Evolutionary conservation across 2,888 invertebrate genomes (phyloP).

Genomic region (Eilema caniola): DNA sequence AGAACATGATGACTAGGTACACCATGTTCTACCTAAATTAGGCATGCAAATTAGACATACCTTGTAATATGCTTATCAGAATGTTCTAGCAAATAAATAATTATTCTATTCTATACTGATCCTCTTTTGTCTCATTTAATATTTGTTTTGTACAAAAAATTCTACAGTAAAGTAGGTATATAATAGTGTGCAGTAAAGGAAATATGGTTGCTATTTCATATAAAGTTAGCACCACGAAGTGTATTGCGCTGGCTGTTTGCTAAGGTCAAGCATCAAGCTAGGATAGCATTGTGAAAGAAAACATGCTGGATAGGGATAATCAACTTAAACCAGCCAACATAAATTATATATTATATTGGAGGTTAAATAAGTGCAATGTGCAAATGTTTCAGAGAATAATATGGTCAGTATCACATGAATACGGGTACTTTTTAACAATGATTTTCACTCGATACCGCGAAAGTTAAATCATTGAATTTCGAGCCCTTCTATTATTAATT

Average conservation of each 20-base stretch:
- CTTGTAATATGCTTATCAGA: too few species aligned
- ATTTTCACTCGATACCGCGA: too few species aligned
- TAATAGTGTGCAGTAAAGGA: background rate
- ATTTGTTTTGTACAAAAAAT: background rate
- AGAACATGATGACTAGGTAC: too few species aligned
- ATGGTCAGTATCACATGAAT: background rate
- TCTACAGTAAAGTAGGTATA: background rate
- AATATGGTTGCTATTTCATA: background rate
- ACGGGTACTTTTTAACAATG: background rate
- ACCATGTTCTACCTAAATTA: too few species aligned
- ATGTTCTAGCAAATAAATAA: too few species aligned
- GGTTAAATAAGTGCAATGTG: background rate
- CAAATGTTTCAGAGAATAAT: background rate
- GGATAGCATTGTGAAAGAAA: slow-evolving; percentile 14
- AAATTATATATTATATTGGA: slow-evolving; percentile 1
- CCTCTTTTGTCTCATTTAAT: background rate
- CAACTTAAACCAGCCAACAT: slow-evolving; percentile 10
- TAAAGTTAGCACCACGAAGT: slow-evolving; percentile 5
- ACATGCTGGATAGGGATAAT: slow-evolving; percentile 15
- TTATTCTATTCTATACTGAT: too few species aligned
- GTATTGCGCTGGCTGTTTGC: slow-evolving; percentile 16
- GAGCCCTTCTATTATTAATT: too few species aligned
- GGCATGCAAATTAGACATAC: too few species aligned
- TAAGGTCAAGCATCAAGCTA: slow-evolving; percentile 18
- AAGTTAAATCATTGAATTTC: too few species aligned